phyloP scores from a whole-genome alignment of 2,888 invertebrate genomes.

The Tachina lurida region DNA sequence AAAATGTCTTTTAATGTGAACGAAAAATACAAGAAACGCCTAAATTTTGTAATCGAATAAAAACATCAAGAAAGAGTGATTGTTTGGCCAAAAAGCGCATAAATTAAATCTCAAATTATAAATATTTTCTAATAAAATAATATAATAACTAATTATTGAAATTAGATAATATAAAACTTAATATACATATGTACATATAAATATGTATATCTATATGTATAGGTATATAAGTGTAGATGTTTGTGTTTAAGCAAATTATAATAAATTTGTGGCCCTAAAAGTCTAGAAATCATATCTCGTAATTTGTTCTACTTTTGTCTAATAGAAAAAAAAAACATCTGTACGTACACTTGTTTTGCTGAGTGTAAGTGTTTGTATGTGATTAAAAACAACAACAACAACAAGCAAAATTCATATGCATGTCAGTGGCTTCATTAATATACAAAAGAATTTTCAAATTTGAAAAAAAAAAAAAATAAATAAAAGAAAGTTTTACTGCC shows the following conservation, averaged over 20 bases:
- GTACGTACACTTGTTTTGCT: neutral
- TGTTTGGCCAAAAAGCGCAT: conserved; percentile 8
- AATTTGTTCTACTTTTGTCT: no score
- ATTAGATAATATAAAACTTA: no score
- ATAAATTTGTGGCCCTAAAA: no score
- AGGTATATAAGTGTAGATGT: no score
- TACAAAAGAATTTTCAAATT: conserved; percentile 7
- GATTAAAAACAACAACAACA: neutral
- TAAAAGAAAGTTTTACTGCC: conserved; percentile 26
- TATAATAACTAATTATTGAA: no score
- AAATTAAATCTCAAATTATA: conserved; percentile 6
- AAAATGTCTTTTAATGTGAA: conserved; percentile 30
- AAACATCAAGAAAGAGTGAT: neutral
- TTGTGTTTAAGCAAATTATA: no score
- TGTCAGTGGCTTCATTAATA: conserved; percentile 24
- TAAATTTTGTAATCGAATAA: conserved; percentile 39
- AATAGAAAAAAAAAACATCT: no score
- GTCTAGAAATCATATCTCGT: no score
- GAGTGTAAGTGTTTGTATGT: neutral
- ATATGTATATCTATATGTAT: no score
- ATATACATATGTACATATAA: no score
- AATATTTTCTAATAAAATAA: neutral
- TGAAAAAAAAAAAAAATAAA: neutral
- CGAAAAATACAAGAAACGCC: conserved; percentile 55
- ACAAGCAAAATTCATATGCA: neutral